Conservation (phyloP, 2,888 invertebrate genomes). For the Tachina grossa region DNA sequence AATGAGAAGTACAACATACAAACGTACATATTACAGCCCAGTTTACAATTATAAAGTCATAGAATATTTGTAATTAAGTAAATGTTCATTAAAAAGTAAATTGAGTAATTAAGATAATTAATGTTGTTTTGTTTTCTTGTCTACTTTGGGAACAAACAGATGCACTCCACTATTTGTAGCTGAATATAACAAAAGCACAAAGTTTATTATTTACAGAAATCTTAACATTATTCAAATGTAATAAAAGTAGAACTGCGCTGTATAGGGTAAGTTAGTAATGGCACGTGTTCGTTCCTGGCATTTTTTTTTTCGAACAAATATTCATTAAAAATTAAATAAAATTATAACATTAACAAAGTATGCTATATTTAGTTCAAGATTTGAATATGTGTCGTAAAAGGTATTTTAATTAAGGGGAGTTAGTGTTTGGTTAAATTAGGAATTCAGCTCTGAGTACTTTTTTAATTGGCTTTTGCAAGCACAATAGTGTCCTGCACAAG, state of each 20-base stretch:
- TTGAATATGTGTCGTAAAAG: neutral
- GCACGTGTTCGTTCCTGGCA: neutral
- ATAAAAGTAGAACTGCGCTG: neutral
- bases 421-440: constrained; percentile 15
- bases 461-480: too few species aligned
- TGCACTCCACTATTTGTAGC: too few species aligned
- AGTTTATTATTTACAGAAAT: constrained; percentile 25
- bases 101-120: constrained; percentile 71
- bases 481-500: too few species aligned
- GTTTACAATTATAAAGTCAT: constrained; percentile 10
- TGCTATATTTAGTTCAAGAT: neutral
- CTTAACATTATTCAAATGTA: constrained; percentile 14
- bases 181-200: constrained; percentile 2
- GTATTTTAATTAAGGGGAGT: constrained; percentile 5
- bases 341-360: constrained; percentile 18
- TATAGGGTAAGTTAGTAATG: too few species aligned
- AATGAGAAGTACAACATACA: neutral
- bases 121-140: constrained; percentile 56
- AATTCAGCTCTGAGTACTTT: neutral
- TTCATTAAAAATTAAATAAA: constrained; percentile 42
- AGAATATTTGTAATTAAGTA: constrained; percentile 50
- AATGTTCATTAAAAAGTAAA: constrained; percentile 67
- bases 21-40: neutral
- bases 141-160: constrained; percentile 32
- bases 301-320: constrained; percentile 6